Evolutionary conservation across 2,888 invertebrate genomes (phyloP), one percentile per base, ranked within the genome.

Genomic region (Xylophagus ater): DNA sequence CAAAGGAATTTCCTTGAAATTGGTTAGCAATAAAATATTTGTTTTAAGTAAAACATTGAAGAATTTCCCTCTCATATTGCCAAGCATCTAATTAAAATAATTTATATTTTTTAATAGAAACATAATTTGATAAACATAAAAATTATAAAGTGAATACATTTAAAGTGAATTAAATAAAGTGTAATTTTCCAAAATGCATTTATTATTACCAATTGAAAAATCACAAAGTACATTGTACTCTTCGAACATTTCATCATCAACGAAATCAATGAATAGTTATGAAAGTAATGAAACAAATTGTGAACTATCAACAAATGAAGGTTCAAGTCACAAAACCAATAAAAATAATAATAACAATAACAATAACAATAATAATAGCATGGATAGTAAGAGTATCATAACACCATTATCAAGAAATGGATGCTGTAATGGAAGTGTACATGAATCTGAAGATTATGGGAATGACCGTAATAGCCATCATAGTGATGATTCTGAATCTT

Each of bases 401-500:
- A 49, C 25, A 40, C 30, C 14, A 7, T 7, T 9, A 21, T 8
- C 5, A 8, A 5, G 25, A 45, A 37, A 46, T 41, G 7, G 48
- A 48, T 35, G 49, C 46, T 14, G 4, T 12, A 19, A 19, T 37
- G 39, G 17, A 12, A 6, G 8, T 34, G 21, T 10, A 35, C 41
- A 41, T 26, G 45, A 39, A 17, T 39, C 33, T 14, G 40, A 30
- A 31, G 34, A 9, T 19, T 33, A 34, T 21, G 32, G 28, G 23
- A 41, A 43, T 38, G 38, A 41, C 31, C 32, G 4, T 28, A 36
- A 37, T 26, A 26, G 39, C 23, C 46, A 46, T 20, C 47, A 46
- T 45, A 51, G 51, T 46, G 55, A 57, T 15, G 55, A 57, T 5
- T 54, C 53, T 12, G 52, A 56, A 15, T 56, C 57, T 45, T 52